Conservation (phyloP, 1,140 invertebrate species). For the Bombus impatiens region DNA sequence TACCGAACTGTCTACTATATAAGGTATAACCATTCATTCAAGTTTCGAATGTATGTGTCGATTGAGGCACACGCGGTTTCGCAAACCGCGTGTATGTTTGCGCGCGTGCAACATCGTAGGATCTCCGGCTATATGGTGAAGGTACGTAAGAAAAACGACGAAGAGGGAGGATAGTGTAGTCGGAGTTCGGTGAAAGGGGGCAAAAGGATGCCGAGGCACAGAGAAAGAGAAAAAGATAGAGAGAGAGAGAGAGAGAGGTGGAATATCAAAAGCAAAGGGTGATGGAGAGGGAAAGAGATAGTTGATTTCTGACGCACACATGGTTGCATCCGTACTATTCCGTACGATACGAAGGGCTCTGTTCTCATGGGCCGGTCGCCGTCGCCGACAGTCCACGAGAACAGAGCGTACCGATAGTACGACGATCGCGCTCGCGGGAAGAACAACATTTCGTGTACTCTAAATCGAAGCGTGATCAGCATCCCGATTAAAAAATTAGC, state of each 20-base stretch:
- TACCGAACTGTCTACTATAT: neutral
- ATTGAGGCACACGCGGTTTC: slow-evolving; percentile 10
- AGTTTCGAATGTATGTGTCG: slow-evolving; percentile 5
- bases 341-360: slow-evolving; percentile 44
- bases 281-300: slow-evolving; percentile 47
- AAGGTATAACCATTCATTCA: slow-evolving; percentile 29
- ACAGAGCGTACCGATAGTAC: slow-evolving; percentile 33
- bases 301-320: slow-evolving; percentile 79
- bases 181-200: slow-evolving; percentile 43
- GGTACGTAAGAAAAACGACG: slow-evolving; percentile 18
- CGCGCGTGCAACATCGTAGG: slow-evolving; percentile 13
- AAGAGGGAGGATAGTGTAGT: slow-evolving; percentile 9
- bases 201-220: slow-evolving; percentile 13
- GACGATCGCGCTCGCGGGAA: slow-evolving; percentile 39
- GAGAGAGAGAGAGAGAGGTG: neutral
- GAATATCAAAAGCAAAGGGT: neutral
- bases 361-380: slow-evolving; percentile 29
- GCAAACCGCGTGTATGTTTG: slow-evolving; percentile 22
- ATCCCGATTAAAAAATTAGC: slow-evolving; percentile 21
- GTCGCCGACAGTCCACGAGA: slow-evolving; percentile 40
- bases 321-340: slow-evolving; percentile 73
- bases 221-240: neutral
- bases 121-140: slow-evolving; percentile 23
- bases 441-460: slow-evolving; percentile 34
- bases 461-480: slow-evolving; percentile 17